Base-by-base conservation (phyloP, 1,140 invertebrate genomes). In the Drosophila bocki region DNA sequence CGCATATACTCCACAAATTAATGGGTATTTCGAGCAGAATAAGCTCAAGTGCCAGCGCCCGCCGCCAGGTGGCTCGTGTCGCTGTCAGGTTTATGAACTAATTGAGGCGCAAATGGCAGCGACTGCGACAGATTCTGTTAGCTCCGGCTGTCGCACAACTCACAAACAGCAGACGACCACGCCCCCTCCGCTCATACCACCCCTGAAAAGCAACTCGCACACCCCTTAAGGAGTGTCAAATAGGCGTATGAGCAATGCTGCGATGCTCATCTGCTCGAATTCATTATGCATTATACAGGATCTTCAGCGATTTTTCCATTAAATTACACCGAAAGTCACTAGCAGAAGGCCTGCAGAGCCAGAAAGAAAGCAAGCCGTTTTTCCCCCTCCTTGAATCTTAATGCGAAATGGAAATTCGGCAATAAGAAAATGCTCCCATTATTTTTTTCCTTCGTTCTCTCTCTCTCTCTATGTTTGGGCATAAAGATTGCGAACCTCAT, bases 231-330 rank as follows among this genome's bases (percentile, higher is more conserved):
- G 39, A 48, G 53, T 87, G 83, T 88, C 81, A 87, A 88, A 87
- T 87, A 80, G 83, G 77, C 83, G 70, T 86, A 83, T 86, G 70
- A 75, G 70, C 33, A 85, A 75, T 69, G 68, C 59, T 41, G 68
- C 62, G 56, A 74, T 45, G 69, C 48, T 13, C 75, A 77, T 69
- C 63, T 72, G 85, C 53, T 63, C 68, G 79, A 85, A 88, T 88
- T 88, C 64, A 87, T 87, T 84, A 87, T 87, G 85, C 80, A 88
- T 87, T 87, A 80, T 79, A 80, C 86, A 80, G 45, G 42, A 60
- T 79, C 63, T 37, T 82, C 64, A 75, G 67, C 80, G 62, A 62
- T 78, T 87, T 81, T 88, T 88, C 84, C 84, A 88, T 88, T 88
- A 88, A 88, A 88, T 88, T 88, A 88, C 81, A 75, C 80, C 84